Percentiles rank a stretch among this genome's conserved stretches.
Evolutionary conservation across 1,140 invertebrate species (phyloP).

Genomic region (Drosophila chauvacae): DNA sequence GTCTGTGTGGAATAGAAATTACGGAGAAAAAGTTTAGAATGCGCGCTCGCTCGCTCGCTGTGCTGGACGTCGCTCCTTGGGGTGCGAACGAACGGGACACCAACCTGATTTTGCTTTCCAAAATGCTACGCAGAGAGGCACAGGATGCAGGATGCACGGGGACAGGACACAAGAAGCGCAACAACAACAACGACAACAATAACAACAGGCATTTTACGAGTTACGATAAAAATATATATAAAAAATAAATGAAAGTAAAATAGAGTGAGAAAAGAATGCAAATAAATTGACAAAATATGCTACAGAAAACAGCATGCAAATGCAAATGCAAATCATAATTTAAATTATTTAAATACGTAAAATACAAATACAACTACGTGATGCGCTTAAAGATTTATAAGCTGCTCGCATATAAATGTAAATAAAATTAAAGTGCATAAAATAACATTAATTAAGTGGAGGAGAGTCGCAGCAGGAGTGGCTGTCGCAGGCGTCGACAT

Average conservation of each 20-base stretch:
- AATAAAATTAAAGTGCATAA: conserved; percentile 57
- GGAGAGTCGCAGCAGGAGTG: conserved; percentile 6
- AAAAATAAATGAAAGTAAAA: conserved; percentile 57
- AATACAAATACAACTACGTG: conserved; percentile 26
- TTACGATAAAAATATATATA: conserved; percentile 16
- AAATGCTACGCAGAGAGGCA: conserved; percentile 86
- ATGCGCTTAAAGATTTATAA: conserved; percentile 47
- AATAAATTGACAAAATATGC: conserved; percentile 36
- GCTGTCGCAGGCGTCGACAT: conserved; percentile 6
- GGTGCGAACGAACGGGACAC: conserved; percentile 68
- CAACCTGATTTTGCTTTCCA: conserved; percentile 92
- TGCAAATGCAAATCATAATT: conserved; percentile 36
- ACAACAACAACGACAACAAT: conserved; percentile 59
- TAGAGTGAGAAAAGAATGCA: conserved; percentile 29
- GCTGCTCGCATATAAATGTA: conserved; percentile 19
- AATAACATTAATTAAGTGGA: conserved; percentile 57
- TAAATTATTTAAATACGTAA: conserved; percentile 28
- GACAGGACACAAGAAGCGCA: conserved; percentile 57
- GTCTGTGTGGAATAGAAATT: conserved; percentile 84
- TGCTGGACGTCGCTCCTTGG: conserved; percentile 1
- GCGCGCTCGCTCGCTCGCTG: background rate
- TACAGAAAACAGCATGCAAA: conserved; percentile 6
- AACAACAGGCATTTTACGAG: conserved; percentile 64
- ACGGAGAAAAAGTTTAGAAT: conserved; percentile 15
- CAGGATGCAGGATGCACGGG: conserved; percentile 40